Base-by-base conservation (phyloP, 2,797 vertebrate genomes). In the Semaprochilodus insignis region DNA sequence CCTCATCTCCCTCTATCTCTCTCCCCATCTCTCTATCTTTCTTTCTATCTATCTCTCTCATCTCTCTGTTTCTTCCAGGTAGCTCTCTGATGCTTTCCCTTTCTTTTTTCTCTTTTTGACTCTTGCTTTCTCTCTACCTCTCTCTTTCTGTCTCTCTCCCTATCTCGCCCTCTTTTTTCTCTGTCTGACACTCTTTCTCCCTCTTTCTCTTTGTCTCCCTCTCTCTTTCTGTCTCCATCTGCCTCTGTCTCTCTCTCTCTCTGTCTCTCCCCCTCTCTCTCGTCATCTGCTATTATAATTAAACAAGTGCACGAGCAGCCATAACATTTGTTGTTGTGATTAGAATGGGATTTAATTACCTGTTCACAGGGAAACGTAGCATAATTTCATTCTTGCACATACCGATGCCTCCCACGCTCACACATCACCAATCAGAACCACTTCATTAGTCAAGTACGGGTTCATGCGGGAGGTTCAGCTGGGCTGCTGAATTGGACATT, bases 301-400 rank as follows among this genome's bases (percentile, higher is more conserved):
- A 25, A 74, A 40, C 51, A 66, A 60, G 57, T 80, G 25, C 19
- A 80, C 27, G 11, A 83, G 31, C 71, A 69, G n/a, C 36, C 10
- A 52, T 54, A 57, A 25, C 25, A 82, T 77, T 69, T 65, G 63
- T 78, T 77, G 31, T 6, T 70, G 62, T 60, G 2, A 85, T 51
- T 34, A 55, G 66, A 75, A 78, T 60, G 65, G 25, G 70, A 19
- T 81, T 57, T 74, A 66, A 25, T 65, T 36, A 65, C 34, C 78
- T 55, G 44, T 72, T 31, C n/a, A 51, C 44, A 27, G 31, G 71
- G 23, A 73, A 55, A 31, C 6, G 17, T 16, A 55, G 4, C 14
- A 66, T 44, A 14, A 52, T 52, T 73, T 71, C 19, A 52, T 52
- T 73, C 60, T 52, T 31, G 48, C 31, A 54, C 31, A 51, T 16